Percentiles rank a stretch among this genome's conserved stretches.
Conservation (phyloP, 2,113 vertebrate genomes). For the Hippocampus abdominalis region DNA sequence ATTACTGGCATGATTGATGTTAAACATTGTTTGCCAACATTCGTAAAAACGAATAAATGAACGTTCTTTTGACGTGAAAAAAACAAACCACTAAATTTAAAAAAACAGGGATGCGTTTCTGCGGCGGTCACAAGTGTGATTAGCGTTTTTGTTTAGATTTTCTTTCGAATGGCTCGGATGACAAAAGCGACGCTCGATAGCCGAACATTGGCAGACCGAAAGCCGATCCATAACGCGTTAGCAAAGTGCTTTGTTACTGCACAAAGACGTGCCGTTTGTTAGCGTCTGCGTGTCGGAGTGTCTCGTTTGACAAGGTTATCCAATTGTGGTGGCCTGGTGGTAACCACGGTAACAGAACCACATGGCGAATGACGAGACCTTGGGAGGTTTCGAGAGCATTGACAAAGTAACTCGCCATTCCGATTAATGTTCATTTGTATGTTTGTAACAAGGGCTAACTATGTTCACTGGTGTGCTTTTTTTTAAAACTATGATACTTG, state of each 20-base stretch:
- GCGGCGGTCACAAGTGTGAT: neutral
- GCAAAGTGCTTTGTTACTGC: neutral
- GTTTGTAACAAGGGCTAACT: neutral
- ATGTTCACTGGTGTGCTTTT: neutral
- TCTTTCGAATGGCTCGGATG: neutral
- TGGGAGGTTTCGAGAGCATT: neutral
- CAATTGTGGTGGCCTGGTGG: neutral
- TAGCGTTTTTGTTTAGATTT: neutral
- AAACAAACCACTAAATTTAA: too few species aligned
- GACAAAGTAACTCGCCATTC: neutral
- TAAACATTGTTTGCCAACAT: neutral
- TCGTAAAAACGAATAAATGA: neutral
- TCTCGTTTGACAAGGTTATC: neutral
- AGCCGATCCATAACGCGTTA: neutral
- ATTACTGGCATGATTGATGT: neutral
- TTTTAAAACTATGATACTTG: neutral
- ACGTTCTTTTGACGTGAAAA: too few species aligned
- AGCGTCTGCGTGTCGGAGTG: too few species aligned
- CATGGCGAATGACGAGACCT: neutral
- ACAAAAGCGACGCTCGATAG: neutral
- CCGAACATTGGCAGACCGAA: neutral
- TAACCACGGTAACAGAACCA: neutral
- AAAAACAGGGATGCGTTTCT: neutral
- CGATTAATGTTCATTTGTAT: neutral
- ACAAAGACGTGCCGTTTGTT: neutral